Conservation (phyloP, 2,888 invertebrate genomes). For the Drosophila subsilvestris region DNA sequence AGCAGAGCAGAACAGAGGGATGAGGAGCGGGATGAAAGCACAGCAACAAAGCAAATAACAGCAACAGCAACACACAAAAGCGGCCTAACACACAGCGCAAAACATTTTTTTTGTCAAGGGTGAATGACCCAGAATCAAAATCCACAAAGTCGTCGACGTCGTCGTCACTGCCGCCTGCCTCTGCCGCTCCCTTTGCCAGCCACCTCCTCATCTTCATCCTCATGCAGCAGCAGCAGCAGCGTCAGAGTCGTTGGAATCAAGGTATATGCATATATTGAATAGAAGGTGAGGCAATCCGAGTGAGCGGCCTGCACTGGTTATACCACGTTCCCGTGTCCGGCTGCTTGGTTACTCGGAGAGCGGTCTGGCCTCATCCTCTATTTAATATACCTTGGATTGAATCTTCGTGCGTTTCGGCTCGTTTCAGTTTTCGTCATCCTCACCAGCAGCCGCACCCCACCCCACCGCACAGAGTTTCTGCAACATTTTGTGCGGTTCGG, state of each 20-base stretch:
- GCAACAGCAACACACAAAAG: constrained; percentile 61
- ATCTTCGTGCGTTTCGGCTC: constrained; percentile 51
- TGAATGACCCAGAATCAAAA: constrained; percentile 83
- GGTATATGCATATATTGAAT: background rate
- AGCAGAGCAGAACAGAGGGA: constrained; percentile 5
- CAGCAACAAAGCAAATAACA: constrained; percentile 28
- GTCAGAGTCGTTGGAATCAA: constrained; percentile 1
- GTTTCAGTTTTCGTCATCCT: constrained; percentile 44
- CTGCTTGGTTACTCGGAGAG: too few species aligned
- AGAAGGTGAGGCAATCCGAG: background rate
- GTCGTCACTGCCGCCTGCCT: constrained; percentile 37
- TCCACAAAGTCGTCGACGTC: constrained; percentile 69
- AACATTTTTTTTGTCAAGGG: constrained; percentile 80
- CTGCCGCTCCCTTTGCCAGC: constrained; percentile 28
- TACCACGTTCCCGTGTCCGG: background rate
- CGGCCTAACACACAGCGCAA: constrained; percentile 78
- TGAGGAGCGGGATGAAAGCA: constrained; percentile 10
- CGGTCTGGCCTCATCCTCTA: background rate
- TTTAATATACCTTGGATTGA: constrained; percentile 14
- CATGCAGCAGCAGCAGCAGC: constrained; percentile 21
- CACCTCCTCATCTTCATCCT: constrained; percentile 22
- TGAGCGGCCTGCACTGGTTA: background rate
- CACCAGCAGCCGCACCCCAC: constrained; percentile 10
- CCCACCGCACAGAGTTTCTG: constrained; percentile 40
- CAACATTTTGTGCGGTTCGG: constrained; percentile 51